A percentile compares a stretch with the other conserved stretches of the same genome.
Conservation (phyloP, 2,797 vertebrate species). For the Sarcophilus harrisii region DNA sequence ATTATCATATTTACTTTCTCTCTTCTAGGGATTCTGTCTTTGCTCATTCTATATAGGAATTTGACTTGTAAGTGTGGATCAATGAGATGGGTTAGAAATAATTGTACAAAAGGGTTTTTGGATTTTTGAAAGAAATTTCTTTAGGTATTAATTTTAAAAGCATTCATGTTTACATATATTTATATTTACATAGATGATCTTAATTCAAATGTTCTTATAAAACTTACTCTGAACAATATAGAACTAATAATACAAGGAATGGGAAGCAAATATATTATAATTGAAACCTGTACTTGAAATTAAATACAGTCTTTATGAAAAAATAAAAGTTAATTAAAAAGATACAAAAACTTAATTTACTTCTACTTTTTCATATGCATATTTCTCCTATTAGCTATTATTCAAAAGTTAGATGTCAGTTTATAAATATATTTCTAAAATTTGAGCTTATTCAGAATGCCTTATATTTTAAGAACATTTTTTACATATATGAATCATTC, state of each 20-base stretch:
- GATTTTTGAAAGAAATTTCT: slow-evolving; percentile 51
- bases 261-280: not conserved
- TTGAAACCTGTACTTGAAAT: not conserved
- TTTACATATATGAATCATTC: slow-evolving; percentile 26
- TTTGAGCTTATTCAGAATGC: not conserved
- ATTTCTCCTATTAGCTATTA: not conserved
- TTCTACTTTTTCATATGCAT: not conserved
- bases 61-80: not conserved
- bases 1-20: not conserved
- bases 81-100: not conserved
- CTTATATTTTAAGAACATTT: not conserved
- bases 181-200: slow-evolving; percentile 24
- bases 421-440: not conserved
- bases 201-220: slow-evolving; percentile 36
- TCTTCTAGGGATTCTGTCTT: not conserved
- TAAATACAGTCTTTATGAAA: not conserved
- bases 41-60: not conserved
- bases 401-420: not conserved
- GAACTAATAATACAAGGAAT: not conserved
- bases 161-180: slow-evolving; percentile 39
- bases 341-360: not conserved
- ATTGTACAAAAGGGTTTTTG: slow-evolving; percentile 40
- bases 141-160: slow-evolving; percentile 36
- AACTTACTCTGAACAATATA: slow-evolving; percentile 50
- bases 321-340: not conserved